Percentiles rank a stretch among this genome's conserved stretches.
Conservation (phyloP, 2,888 invertebrate genomes). For the Cacoxenus indagator region DNA sequence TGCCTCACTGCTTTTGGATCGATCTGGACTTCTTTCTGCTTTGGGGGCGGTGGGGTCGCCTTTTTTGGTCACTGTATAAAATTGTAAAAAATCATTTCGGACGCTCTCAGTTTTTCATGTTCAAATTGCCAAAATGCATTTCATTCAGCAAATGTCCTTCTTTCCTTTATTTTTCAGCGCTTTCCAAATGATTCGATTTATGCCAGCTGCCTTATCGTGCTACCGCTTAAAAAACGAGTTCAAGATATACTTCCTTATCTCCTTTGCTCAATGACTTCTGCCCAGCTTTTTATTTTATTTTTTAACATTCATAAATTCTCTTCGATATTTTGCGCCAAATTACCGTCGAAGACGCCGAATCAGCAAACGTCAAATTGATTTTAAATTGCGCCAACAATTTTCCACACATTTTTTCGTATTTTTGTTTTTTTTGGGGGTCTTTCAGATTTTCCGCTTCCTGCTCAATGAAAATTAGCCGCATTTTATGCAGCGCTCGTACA, state of each 20-base stretch:
- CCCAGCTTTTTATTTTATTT: background rate
- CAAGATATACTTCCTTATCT: background rate
- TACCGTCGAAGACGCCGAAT: constrained; percentile 22
- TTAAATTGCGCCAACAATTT: constrained; percentile 46
- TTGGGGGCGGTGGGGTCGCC: background rate
- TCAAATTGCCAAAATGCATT: background rate
- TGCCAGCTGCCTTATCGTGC: background rate
- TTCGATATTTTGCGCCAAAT: constrained; percentile 3
- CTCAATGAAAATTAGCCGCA: constrained; percentile 15
- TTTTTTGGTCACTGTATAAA: background rate
- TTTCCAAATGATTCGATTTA: background rate
- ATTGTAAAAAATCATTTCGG: background rate
- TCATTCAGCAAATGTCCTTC: too few relatives aligned
- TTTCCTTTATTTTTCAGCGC: background rate
- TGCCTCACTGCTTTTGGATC: background rate
- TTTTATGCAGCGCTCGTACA: constrained; percentile 10
- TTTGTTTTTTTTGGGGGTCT: background rate
- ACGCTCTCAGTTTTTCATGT: background rate
- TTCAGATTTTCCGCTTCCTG: background rate
- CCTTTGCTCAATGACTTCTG: background rate
- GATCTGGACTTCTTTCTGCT: background rate
- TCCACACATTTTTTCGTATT: background rate
- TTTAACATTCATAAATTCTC: background rate
- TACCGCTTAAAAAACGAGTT: too few relatives aligned
- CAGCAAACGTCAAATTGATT: constrained; percentile 56